Evolutionary conservation across 1,140 invertebrate species (phyloP), one percentile per base, ranked within the genome.

Genomic region (Eubasilissa regina): DNA sequence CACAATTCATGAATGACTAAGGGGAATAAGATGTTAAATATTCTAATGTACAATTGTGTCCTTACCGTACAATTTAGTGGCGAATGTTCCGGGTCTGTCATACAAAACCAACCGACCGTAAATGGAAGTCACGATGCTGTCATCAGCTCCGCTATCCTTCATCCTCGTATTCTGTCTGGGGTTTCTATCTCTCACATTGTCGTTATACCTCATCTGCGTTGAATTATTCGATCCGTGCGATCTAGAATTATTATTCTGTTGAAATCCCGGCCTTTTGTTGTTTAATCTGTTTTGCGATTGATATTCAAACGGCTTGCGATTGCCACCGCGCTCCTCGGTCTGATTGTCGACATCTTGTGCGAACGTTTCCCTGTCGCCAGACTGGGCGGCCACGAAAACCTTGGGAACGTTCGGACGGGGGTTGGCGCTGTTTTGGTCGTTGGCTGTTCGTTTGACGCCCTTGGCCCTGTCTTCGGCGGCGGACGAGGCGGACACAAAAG

Each of bases 401-500:
- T 77, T 77, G 47, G 68, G 35, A 44, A 47, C 53, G 35, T n/a
- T 66, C 12, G 44, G n/a, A 25, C 12, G 35, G 10, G 10, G 25
- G 11, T 15, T 68, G 15, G 68, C 11, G 44, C 84, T 87, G 7
- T 9, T 13, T 72, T 48, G 68, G 10, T 90, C 87, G 21, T 90
- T 86, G 35, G 90, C 89, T 82, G 87, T 81, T 11, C 92, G 87
- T 89, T 88, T 89, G 3, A 85, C 83, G 12, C 88, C 88, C 84
- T 86, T 87, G 13, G 89, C 86, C 85, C 88, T 86, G 56, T 90
- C 89, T 84, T 90, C 90, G n/a, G 93, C 92, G 75, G 92, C 92
- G 81, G 90, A 89, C 13, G 91, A 92, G 4, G 92, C 92, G 35
- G 90, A 90, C 0, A 93, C 91, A 88, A 93, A 93, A 25, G 92